A percentile compares a stretch with the other conserved stretches of the same genome.
Conservation (phyloP, 2,888 invertebrate species). For the Abrostola tripartita region DNA sequence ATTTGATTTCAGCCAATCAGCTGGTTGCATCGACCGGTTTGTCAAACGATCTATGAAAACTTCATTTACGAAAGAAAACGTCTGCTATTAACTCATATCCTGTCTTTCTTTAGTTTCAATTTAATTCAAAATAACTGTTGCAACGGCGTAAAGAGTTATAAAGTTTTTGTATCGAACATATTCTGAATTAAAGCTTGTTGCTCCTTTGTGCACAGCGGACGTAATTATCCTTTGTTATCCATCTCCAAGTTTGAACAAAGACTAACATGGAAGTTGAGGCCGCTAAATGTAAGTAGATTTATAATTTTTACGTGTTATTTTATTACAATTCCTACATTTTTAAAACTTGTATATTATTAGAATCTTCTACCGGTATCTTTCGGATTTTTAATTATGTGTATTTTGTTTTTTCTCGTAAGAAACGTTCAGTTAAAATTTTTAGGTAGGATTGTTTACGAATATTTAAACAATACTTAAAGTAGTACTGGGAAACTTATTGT, state of each 20-base stretch:
- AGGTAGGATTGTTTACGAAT: too few species aligned
- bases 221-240: conserved; percentile 53
- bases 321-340: neutral
- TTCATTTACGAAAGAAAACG: conserved; percentile 65
- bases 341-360: neutral
- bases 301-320: conserved; percentile 27
- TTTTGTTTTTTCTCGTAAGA: too few species aligned
- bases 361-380: neutral
- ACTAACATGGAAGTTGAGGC: conserved; percentile 80
- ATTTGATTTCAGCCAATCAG: conserved; percentile 80
- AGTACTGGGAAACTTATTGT: too few species aligned
- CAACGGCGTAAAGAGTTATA: conserved; percentile 68
- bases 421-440: too few species aligned
- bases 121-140: conserved; percentile 74
- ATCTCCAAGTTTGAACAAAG: conserved; percentile 50
- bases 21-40: conserved; percentile 65
- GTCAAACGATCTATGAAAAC: conserved; percentile 64
- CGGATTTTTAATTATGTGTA: neutral
- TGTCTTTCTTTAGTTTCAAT: conserved; percentile 67
- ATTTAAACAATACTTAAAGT: too few species aligned
- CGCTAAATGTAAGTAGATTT: conserved; percentile 77
- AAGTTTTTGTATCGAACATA: conserved; percentile 60
- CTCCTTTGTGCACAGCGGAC: conserved; percentile 67
- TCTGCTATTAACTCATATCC: conserved; percentile 67
- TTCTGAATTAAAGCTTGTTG: conserved; percentile 62